phyloP scores from a whole-genome alignment of 2,113 vertebrate genomes.

The Melanocharis versteri region DNA sequence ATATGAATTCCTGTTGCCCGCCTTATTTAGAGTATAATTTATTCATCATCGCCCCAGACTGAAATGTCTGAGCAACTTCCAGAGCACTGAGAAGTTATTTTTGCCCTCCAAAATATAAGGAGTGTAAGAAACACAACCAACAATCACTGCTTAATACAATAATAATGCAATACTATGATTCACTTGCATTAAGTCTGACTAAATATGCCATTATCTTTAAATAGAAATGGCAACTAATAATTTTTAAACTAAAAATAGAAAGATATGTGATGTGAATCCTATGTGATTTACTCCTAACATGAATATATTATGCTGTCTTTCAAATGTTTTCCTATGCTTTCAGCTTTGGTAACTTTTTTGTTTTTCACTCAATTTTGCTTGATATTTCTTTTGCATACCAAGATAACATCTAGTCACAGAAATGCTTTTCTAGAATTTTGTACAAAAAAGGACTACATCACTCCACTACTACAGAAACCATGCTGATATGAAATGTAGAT shows the following conservation, averaged over 20 bases:
- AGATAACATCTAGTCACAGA: background rate
- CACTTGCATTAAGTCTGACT: background rate
- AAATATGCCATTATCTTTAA: slow-evolving; percentile 4
- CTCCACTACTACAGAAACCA: background rate
- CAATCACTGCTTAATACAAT: background rate
- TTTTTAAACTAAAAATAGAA: slow-evolving; percentile 30
- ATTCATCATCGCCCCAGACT: background rate
- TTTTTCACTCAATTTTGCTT: background rate
- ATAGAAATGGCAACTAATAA: background rate
- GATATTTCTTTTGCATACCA: background rate
- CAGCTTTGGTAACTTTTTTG: background rate
- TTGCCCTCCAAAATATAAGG: background rate
- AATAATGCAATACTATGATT: background rate
- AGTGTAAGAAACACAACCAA: background rate
- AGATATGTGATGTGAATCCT: background rate
- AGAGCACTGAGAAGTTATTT: background rate
- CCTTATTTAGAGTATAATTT: background rate
- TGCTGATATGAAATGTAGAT: background rate
- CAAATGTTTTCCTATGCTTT: background rate
- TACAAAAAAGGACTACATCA: background rate
- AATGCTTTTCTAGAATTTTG: background rate
- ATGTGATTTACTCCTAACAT: background rate
- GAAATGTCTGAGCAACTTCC: background rate
- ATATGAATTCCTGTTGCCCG: background rate
- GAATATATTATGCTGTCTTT: background rate